Evolutionary conservation across 1,140 invertebrate species (phyloP).

Genomic region (Drosophila simulans): DNA sequence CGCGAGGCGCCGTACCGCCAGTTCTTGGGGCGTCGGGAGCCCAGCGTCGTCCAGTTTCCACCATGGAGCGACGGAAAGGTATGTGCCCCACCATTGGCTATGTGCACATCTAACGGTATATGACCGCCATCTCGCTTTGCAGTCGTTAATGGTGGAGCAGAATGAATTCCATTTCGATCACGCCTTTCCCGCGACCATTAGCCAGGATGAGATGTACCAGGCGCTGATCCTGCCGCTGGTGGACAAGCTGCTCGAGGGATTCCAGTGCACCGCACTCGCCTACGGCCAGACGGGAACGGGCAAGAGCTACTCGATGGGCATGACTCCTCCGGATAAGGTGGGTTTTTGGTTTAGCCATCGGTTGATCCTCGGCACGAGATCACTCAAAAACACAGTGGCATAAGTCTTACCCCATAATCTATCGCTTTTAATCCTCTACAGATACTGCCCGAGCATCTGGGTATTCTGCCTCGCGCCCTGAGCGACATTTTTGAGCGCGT

Average conservation of each 20-base stretch:
- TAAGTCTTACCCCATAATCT: too few species aligned
- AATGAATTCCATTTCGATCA: constrained; percentile 4
- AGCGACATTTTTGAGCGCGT: neutral
- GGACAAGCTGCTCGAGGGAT: neutral
- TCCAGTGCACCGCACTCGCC: constrained; percentile 4
- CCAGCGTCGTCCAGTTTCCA: constrained; percentile 3
- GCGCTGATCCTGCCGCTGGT: neutral
- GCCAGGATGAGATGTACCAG: constrained; percentile 2
- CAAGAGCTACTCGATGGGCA: constrained; percentile 2
- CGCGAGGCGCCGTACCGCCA: constrained; percentile 7
- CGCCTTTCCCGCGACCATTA: neutral
- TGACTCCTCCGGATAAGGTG: neutral
- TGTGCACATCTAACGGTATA: neutral
- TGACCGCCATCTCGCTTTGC: neutral
- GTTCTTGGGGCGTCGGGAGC: constrained; percentile 3
- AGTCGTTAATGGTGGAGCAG: neutral
- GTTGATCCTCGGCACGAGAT: too few species aligned
- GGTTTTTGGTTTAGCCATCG: neutral
- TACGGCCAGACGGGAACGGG: constrained; percentile 2
- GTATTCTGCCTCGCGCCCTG: neutral
- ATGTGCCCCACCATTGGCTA: too few species aligned
- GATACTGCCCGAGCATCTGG: neutral
- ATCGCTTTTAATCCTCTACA: neutral
- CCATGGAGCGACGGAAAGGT: constrained; percentile 1
- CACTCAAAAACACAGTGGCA: too few species aligned